Percentiles rank a stretch among this genome's conserved stretches.
Conservation (phyloP, 2,888 invertebrate genomes). For the Axea sp. region DNA sequence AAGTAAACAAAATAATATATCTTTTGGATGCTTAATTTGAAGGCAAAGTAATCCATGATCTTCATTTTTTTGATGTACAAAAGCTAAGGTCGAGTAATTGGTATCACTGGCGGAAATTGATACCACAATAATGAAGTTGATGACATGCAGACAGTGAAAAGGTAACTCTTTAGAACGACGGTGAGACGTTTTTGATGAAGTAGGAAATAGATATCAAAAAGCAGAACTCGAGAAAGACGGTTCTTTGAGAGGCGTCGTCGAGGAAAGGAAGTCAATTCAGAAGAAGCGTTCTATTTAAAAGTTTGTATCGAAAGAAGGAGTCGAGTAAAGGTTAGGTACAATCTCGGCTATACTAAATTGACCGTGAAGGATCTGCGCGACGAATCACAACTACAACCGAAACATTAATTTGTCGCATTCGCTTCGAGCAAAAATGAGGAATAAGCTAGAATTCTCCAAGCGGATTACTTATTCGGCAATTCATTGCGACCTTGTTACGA, state of each 20-base stretch:
- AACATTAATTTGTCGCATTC: constrained; percentile 61
- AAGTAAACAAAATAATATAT: no score
- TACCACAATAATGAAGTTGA: constrained; percentile 70
- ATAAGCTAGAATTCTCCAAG: constrained; percentile 71
- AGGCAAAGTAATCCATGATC: constrained; percentile 24
- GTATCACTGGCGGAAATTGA: constrained; percentile 69
- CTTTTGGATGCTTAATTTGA: constrained; percentile 11
- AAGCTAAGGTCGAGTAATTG: constrained; percentile 65
- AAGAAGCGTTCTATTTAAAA: constrained; percentile 77
- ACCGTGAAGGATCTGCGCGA: constrained; percentile 68
- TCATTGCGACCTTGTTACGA: constrained; percentile 40
- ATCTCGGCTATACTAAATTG: constrained; percentile 70
- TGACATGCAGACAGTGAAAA: constrained; percentile 63
- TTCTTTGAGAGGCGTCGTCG: constrained; percentile 68
- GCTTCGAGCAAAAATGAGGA: constrained; percentile 64
- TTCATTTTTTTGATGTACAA: constrained; percentile 43
- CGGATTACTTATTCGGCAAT: constrained; percentile 73
- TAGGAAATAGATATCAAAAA: constrained; percentile 37
- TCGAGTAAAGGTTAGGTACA: constrained; percentile 52
- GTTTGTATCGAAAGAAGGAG: constrained; percentile 72
- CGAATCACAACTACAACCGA: constrained; percentile 59
- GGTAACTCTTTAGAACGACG: constrained; percentile 43
- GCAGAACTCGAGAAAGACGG: constrained; percentile 37
- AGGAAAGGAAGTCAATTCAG: constrained; percentile 73
- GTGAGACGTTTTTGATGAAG: constrained; percentile 58